Conservation (phyloP, 2,888 invertebrate genomes). For the Limnephilus marmoratus region DNA sequence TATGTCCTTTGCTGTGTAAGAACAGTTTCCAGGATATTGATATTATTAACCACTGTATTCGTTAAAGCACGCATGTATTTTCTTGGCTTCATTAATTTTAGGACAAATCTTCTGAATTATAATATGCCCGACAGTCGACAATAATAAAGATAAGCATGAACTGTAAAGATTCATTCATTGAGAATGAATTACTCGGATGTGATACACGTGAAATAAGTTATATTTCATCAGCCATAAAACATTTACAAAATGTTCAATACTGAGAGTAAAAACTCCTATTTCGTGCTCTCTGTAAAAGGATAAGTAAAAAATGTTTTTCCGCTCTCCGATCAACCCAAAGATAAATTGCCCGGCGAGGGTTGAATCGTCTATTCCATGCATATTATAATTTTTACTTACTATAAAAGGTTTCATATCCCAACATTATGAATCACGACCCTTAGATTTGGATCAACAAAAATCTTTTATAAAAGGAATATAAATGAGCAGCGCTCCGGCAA, state of each 20-base stretch:
- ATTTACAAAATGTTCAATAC: not conserved
- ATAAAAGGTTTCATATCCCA: conserved; percentile 23
- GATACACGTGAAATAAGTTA: not conserved
- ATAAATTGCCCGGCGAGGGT: not conserved
- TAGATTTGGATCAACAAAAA: conserved; percentile 11
- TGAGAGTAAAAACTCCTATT: not conserved
- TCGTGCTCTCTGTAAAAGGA: not conserved
- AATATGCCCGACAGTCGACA: not conserved
- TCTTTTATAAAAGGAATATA: not conserved
- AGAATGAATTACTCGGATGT: too few relatives aligned
- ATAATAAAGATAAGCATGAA: not conserved
- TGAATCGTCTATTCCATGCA: conserved; percentile 9
- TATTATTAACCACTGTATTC: not conserved
- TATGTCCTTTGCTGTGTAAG: not conserved
- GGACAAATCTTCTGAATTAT: not conserved
- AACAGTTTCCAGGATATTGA: not conserved
- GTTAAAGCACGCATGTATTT: not conserved
- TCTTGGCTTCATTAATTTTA: not conserved
- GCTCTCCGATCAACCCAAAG: not conserved
- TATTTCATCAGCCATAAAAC: not conserved
- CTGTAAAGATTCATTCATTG: not conserved
- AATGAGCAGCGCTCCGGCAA: not conserved
- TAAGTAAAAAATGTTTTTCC: not conserved
- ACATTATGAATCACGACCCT: not conserved
- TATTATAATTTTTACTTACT: not conserved